phyloP scores from a whole-genome alignment of 2,113 vertebrate species.

The Blennius ocellaris region DNA sequence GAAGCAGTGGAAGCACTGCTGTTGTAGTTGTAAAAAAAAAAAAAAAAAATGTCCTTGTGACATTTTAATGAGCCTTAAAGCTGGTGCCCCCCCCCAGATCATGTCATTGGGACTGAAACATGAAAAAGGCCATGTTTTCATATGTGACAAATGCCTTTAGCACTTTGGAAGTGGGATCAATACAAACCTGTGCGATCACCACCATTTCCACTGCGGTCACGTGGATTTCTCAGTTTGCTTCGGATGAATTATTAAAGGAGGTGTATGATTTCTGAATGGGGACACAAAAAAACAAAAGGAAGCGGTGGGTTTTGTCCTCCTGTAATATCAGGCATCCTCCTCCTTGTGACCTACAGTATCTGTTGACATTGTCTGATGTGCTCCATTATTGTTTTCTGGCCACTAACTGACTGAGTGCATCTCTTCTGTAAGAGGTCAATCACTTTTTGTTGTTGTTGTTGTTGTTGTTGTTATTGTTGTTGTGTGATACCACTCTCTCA shows the following conservation, averaged over 20 bases:
- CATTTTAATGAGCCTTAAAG: not conserved
- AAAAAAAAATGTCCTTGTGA: not conserved
- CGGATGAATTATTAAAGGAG: slow-evolving; percentile 66
- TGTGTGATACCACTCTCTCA: not conserved
- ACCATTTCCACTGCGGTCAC: slow-evolving; percentile 12
- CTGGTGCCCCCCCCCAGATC: too few relatives aligned
- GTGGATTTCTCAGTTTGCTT: slow-evolving; percentile 43
- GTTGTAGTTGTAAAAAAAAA: not conserved
- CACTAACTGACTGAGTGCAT: slow-evolving; percentile 2
- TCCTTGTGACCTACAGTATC: slow-evolving; percentile 53
- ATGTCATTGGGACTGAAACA: not conserved
- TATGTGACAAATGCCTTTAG: slow-evolving; percentile 40
- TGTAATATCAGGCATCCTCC: slow-evolving; percentile 21
- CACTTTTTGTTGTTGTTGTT: too few relatives aligned
- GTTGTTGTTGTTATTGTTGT: too few relatives aligned
- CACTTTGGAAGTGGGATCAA: slow-evolving; percentile 31
- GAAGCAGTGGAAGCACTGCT: not conserved
- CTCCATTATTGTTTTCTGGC: slow-evolving; percentile 13
- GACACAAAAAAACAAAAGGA: slow-evolving; percentile 57
- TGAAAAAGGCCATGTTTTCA: not conserved
- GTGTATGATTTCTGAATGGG: slow-evolving; percentile 54
- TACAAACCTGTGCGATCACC: not conserved
- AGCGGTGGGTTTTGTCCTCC: slow-evolving; percentile 40
- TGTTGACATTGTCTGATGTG: slow-evolving; percentile 59
- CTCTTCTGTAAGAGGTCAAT: too few relatives aligned